phyloP scores from a whole-genome alignment of 2,888 invertebrate species.

The Drosophila neutralis region DNA sequence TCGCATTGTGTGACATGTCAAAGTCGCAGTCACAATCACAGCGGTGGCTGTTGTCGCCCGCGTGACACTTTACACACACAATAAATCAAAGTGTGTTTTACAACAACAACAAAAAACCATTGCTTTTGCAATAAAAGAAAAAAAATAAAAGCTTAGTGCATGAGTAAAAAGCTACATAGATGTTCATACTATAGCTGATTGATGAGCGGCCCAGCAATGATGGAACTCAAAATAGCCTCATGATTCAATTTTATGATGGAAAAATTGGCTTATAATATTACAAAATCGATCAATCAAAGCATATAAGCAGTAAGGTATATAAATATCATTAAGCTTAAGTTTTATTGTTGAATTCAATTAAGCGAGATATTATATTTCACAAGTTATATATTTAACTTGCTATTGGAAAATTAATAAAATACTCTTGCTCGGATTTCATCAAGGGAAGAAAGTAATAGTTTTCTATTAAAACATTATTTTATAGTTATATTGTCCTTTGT shows the following conservation, averaged over 20 bases:
- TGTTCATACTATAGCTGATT: neutral
- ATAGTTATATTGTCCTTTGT: neutral
- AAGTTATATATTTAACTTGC: neutral
- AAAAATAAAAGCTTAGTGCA: conserved; percentile 33
- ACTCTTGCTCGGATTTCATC: neutral
- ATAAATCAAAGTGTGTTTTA: conserved; percentile 57
- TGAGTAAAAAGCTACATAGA: conserved; percentile 7
- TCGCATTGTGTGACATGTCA: conserved; percentile 66
- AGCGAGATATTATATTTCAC: neutral
- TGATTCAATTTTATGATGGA: conserved; percentile 11
- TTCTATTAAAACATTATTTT: neutral
- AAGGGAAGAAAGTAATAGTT: neutral
- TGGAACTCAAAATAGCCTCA: conserved; percentile 42
- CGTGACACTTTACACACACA: conserved; percentile 77
- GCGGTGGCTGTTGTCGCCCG: conserved; percentile 77
- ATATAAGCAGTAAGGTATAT: neutral
- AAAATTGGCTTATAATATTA: neutral
- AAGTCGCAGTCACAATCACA: conserved; percentile 61
- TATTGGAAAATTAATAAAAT: neutral
- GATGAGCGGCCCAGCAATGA: conserved; percentile 14
- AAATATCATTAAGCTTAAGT: neutral
- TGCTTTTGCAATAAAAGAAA: conserved; percentile 4
- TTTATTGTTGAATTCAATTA: neutral
- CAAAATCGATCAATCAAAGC: neutral
- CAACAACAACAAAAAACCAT: neutral